A percentile compares a stretch with the other conserved stretches of the same genome.
Conservation (phyloP, 2,888 invertebrate species). For the Scaptomyza flava region DNA sequence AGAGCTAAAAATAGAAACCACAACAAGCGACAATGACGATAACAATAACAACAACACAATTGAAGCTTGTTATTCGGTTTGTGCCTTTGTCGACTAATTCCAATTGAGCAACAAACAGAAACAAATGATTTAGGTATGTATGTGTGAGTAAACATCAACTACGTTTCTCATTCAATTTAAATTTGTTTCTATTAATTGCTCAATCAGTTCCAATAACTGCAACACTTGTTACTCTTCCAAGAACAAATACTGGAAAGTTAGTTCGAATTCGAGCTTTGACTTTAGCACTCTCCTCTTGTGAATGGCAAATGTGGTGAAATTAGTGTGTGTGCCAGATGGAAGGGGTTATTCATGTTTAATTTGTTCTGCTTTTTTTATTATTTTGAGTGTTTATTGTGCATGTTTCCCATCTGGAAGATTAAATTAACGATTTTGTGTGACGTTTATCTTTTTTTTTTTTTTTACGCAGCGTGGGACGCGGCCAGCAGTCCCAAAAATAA, state of each 20-base stretch:
- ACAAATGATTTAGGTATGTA: slow-evolving; percentile 15
- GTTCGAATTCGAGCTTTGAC: neutral
- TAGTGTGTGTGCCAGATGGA: neutral
- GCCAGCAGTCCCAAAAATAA: slow-evolving; percentile 43
- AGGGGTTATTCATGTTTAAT: neutral
- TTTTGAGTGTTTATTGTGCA: slow-evolving; percentile 30
- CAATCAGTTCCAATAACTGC: slow-evolving; percentile 8
- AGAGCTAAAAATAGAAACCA: slow-evolving; percentile 49
- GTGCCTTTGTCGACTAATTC: slow-evolving; percentile 23
- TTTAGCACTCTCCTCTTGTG: neutral
- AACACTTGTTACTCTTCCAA: slow-evolving; percentile 4
- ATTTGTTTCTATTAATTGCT: neutral
- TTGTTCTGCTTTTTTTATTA: slow-evolving; percentile 7
- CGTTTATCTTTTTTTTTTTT: slow-evolving; percentile 57
- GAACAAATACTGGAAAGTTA: slow-evolving; percentile 1
- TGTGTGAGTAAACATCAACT: slow-evolving; percentile 3
- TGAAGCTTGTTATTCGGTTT: slow-evolving; percentile 29
- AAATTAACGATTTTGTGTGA: slow-evolving; percentile 41
- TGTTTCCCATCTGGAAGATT: slow-evolving; percentile 27
- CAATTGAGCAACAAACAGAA: slow-evolving; percentile 12
- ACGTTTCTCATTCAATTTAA: neutral
- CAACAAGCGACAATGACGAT: slow-evolving; percentile 16
- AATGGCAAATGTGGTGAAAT: slow-evolving; percentile 8
- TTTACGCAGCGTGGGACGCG: slow-evolving; percentile 43
- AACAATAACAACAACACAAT: slow-evolving; percentile 39